Evolutionary conservation across 2,888 invertebrate genomes (phyloP).

Genomic region (Auanema freiburgensis): DNA sequence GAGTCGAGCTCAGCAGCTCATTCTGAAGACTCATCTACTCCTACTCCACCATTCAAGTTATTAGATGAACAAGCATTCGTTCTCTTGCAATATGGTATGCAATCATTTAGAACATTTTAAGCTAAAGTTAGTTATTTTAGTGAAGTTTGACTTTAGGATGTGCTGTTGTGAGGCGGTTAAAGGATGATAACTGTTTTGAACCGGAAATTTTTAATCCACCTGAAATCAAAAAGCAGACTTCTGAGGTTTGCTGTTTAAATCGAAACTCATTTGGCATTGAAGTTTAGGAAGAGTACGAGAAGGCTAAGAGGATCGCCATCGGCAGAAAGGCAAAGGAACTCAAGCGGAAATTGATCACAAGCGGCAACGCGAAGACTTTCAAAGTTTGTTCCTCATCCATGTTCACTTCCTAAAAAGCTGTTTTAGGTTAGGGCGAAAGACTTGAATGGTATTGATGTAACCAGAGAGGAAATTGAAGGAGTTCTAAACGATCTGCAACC

Average conservation of each 20-base stretch:
- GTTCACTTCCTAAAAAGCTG: neutral
- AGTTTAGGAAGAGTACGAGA: conserved; percentile 11
- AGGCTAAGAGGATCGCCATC: conserved; percentile 17
- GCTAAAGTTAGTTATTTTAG: too few species aligned
- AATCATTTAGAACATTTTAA: too few species aligned
- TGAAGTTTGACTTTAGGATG: too few species aligned
- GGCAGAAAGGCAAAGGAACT: conserved; percentile 19
- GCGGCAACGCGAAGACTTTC: conserved; percentile 9
- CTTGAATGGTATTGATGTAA: conserved; percentile 11
- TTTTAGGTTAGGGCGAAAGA: conserved; percentile 16
- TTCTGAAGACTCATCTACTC: too few species aligned
- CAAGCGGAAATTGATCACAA: conserved; percentile 13
- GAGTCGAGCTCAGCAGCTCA: too few species aligned
- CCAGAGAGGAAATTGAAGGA: conserved; percentile 15
- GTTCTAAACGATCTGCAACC: neutral
- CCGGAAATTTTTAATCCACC: too few species aligned
- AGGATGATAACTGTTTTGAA: too few species aligned
- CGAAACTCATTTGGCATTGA: neutral
- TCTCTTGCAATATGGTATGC: conserved; percentile 20
- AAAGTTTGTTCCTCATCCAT: conserved; percentile 5
- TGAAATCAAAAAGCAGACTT: too few species aligned
- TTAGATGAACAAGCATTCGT: conserved; percentile 16
- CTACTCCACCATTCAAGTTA: conserved; percentile 10
- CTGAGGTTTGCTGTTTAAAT: too few species aligned
- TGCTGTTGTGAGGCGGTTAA: too few species aligned